Evolutionary conservation across 2,113 vertebrate species (phyloP).

Genomic region (Oryzias woworae): DNA sequence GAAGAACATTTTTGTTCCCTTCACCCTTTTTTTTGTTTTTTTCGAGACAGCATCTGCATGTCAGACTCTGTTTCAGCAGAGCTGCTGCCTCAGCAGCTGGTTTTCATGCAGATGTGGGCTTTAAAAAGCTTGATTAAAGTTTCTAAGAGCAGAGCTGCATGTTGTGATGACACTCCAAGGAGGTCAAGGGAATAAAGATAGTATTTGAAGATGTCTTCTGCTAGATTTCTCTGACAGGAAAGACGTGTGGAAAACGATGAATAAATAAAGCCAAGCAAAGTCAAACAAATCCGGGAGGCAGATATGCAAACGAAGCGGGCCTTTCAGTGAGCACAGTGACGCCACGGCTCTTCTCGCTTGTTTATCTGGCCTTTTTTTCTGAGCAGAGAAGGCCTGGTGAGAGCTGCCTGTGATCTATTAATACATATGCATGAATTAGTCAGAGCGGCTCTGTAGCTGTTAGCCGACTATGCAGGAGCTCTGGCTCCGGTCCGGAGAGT

Average conservation of each 20-base stretch:
- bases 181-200: background rate
- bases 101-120: background rate
- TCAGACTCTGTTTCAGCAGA: too few species aligned
- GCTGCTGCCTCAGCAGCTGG: background rate
- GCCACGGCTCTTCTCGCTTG: constrained; percentile 25
- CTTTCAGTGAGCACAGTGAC: constrained; percentile 19
- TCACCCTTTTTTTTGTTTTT: too few species aligned
- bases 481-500: constrained; percentile 33
- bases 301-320: constrained; percentile 20
- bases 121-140: constrained; percentile 1
- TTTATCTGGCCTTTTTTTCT: constrained; percentile 46
- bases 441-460: constrained; percentile 46
- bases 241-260: constrained; percentile 13
- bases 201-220: constrained; percentile 13
- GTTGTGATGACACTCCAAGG: background rate
- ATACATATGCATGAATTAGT: constrained; percentile 62
- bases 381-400: constrained; percentile 29
- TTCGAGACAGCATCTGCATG: too few species aligned
- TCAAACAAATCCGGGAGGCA: constrained; percentile 25
- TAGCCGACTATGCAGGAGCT: constrained; percentile 37
- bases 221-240: constrained; percentile 4
- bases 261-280: constrained; percentile 28
- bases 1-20: too few species aligned
- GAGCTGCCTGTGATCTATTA: constrained; percentile 61
- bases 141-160: background rate